These are phyloP conservation scores for Gymnopithys bicolor DNA, from an alignment of 2,797 vertebrate genomes.

Conservation along the genomic window DNA sequence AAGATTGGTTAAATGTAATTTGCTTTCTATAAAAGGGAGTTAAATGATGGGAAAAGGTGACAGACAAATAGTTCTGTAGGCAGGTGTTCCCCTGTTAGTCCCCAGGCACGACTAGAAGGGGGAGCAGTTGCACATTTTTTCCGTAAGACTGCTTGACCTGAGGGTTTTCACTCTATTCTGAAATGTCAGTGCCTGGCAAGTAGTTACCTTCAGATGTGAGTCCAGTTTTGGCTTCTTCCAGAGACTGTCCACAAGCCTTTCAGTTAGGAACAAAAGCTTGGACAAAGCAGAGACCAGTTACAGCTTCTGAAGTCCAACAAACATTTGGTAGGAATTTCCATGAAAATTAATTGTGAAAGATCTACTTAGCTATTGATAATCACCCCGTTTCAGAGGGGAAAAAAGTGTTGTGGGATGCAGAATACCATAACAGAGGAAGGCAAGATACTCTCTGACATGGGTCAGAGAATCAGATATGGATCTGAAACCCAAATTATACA, in stretches of 20 bases:
- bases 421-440: background rate
- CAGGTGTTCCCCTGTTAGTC: background rate
- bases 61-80: background rate
- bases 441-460: background rate
- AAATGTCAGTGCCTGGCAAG: background rate
- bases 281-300: background rate
- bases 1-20: background rate
- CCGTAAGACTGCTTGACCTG: background rate
- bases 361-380: background rate
- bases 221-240: background rate
- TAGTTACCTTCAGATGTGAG: background rate
- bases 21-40: background rate
- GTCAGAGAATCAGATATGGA: background rate
- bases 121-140: background rate
- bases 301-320: background rate
- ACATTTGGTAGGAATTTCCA: fast-evolving
- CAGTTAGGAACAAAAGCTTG: background rate
- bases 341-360: background rate
- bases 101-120: background rate
- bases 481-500: background rate
- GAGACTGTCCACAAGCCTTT: background rate
- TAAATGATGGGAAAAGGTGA: background rate
- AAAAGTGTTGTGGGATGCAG: fast-evolving
- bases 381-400: background rate
- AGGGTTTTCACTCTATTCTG: background rate